Evolutionary conservation across 2,888 invertebrate genomes (phyloP).

Genomic region (Apodemia hepburni): DNA sequence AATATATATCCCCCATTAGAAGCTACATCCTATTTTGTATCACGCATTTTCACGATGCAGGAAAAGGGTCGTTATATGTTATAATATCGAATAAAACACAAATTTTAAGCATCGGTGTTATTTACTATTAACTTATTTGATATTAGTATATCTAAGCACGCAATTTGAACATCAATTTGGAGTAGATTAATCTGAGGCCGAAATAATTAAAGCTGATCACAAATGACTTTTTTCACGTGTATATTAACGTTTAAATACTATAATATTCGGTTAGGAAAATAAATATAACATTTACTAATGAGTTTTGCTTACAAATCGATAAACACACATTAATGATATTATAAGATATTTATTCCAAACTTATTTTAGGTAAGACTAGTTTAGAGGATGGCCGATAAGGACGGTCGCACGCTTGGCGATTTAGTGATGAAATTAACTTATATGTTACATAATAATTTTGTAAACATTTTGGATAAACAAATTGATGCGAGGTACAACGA

Average conservation of each 20-base stretch:
- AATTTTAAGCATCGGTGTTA: conserved; percentile 61
- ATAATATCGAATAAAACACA: conserved; percentile 57
- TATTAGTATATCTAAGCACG: conserved; percentile 69
- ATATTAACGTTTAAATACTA: conserved; percentile 27
- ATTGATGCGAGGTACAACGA: conserved; percentile 66
- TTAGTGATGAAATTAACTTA: conserved; percentile 63
- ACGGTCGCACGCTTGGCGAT: conserved; percentile 75
- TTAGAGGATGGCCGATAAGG: conserved; percentile 79
- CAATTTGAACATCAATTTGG: conserved; percentile 38
- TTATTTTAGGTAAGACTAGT: conserved; percentile 71
- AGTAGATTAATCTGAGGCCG: conserved; percentile 46
- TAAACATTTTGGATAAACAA: conserved; percentile 63
- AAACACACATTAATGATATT: conserved; percentile 48
- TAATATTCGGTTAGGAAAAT: conserved; percentile 40
- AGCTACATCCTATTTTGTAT: conserved; percentile 48
- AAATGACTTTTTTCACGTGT: conserved; percentile 37
- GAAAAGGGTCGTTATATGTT: conserved; percentile 49
- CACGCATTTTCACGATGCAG: conserved; percentile 66
- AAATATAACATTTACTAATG: conserved; percentile 36
- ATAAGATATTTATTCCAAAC: conserved; percentile 57
- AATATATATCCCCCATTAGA: conserved; percentile 28
- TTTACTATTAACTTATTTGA: conserved; percentile 58
- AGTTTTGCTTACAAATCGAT: conserved; percentile 40
- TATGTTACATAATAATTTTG: conserved; percentile 49
- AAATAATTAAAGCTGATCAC: conserved; percentile 45